These are phyloP conservation scores for Drosophila quadrilineata DNA, from an alignment of 1,140 invertebrate species.

Conservation along the genomic window DNA sequence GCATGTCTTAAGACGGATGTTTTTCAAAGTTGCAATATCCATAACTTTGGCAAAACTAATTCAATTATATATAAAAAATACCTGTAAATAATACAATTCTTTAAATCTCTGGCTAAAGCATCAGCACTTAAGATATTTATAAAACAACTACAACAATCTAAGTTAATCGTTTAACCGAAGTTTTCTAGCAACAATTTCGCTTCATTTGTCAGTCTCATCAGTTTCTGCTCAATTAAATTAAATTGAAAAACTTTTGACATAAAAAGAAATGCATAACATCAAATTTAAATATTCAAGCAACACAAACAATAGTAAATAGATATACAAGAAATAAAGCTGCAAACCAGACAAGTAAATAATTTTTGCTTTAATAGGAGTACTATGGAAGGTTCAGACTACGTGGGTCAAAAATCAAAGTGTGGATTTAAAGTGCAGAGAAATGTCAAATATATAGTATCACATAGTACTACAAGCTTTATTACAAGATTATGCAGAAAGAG, in stretches of 20 bases:
- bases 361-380: slow-evolving; percentile 18
- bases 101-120: too few species aligned
- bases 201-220: slow-evolving; percentile 23
- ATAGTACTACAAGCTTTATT: slow-evolving; percentile 14
- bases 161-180: too few species aligned
- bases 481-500: slow-evolving; percentile 2
- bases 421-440: too few species aligned
- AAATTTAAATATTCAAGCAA: slow-evolving; percentile 17
- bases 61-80: too few species aligned
- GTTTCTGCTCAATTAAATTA: slow-evolving; percentile 40
- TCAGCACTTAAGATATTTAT: too few species aligned
- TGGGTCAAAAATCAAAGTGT: slow-evolving; percentile 52
- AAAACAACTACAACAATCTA: too few species aligned
- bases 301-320: slow-evolving; percentile 4
- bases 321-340: slow-evolving; percentile 22
- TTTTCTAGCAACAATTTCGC: too few species aligned
- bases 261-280: slow-evolving; percentile 45
- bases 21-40: too few species aligned
- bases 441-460: slow-evolving; percentile 40
- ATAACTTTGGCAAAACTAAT: too few species aligned
- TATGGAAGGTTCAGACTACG: slow-evolving; percentile 31
- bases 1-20: too few species aligned
- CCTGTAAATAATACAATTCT: too few species aligned
- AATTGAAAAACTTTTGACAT: slow-evolving; percentile 48
- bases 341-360: slow-evolving; percentile 52